Base-by-base conservation (phyloP, 2,113 vertebrate species). In the Siphamia tubifer region DNA sequence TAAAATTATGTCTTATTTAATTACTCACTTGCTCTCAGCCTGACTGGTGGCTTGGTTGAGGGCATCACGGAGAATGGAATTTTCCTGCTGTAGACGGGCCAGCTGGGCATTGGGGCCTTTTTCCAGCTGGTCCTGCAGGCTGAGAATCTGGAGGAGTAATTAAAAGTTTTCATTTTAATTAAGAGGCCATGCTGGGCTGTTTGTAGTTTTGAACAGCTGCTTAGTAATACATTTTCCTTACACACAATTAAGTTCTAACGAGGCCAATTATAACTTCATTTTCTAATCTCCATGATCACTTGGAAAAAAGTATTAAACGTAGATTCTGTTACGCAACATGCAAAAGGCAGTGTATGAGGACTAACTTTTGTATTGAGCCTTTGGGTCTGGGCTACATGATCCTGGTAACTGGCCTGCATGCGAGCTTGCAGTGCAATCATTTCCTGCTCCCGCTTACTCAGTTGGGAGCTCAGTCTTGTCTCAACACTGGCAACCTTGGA, bases 1-100 rank as follows among this genome's bases (percentile, higher is more conserved):
- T 8, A 19, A 8, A 13, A 1, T 27, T 6, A 10, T 11, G 6
- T 43, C 27, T 13, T 3, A 43, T 32, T 31, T 13, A 32, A 28
- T 45, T 11, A 80, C 94, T 92, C 91, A 98, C 96, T 96, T 98
- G 96, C 96, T 97, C 81, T 98, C 96, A 11, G 84, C 94, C 89
- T 96, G 96, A 88, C 95, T 97, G 0, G 96, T 98, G 49, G 96
- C 95, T 85, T 98, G 94, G 85, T 97, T 97, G 72, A 98, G 91
- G n/a, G 96, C 96, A 0, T 98, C 96, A 6, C 96, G 92, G 32
- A 98, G 93, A 79, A 98, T 98, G n/a, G 95, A 94, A 87, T 98
- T 98, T 86, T 98, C 96, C 81, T 98, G 96, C 86, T 96, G 95
- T 12, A 98, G 82, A 34, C 95, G 94, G 42, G 94, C 94, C 35